Evolutionary conservation across 2,888 invertebrate species (phyloP).

Genomic region (Pilophorus perplexus): DNA sequence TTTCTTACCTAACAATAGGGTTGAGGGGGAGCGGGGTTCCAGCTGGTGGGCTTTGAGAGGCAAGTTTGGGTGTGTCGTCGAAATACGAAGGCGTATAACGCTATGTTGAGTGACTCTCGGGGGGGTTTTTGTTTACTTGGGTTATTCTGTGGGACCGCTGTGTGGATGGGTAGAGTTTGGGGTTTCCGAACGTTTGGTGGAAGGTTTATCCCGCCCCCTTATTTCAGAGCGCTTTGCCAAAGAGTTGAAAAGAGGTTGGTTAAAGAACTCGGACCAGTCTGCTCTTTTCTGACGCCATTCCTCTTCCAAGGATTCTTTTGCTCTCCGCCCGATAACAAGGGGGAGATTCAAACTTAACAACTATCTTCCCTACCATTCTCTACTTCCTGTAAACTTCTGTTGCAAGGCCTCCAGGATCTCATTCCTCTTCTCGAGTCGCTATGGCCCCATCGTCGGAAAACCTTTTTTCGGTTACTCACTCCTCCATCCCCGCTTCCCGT

Average conservation of each 20-base stretch:
- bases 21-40: background rate
- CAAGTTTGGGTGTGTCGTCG: constrained; percentile 17
- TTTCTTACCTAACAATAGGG: constrained; percentile 16
- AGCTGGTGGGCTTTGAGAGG: constrained; percentile 13
- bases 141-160: background rate
- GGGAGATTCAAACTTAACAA: constrained; percentile 36
- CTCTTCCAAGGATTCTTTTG: constrained; percentile 21
- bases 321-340: constrained; percentile 29
- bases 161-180: background rate
- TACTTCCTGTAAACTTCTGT: constrained; percentile 19
- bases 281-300: constrained; percentile 4
- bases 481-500: background rate
- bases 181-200: constrained; percentile 34
- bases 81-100: constrained; percentile 8
- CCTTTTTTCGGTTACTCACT: constrained; percentile 7
- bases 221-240: constrained; percentile 11
- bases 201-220: constrained; percentile 26
- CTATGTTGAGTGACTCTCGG: constrained; percentile 19
- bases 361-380: constrained; percentile 16
- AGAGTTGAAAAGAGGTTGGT: constrained; percentile 14
- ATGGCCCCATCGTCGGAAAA: background rate
- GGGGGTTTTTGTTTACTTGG: constrained; percentile 23
- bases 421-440: background rate
- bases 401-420: constrained; percentile 20
- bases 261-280: background rate